A percentile compares a stretch with the other conserved stretches of the same genome.
Evolutionary conservation across 2,888 invertebrate species (phyloP).

Genomic region (Netelia virgata): DNA sequence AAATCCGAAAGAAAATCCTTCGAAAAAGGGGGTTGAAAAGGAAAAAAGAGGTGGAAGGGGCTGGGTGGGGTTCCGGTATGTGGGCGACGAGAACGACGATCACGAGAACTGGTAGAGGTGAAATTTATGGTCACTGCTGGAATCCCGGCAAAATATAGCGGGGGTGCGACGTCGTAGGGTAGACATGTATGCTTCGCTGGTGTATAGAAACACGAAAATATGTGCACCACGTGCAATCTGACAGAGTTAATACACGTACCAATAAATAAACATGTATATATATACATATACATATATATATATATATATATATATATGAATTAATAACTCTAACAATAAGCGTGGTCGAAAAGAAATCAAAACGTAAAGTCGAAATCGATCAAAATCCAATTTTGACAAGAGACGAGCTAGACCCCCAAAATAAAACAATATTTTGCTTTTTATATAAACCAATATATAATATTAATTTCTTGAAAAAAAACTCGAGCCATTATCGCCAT

Average conservation of each 20-base stretch:
- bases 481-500: too few relatives aligned
- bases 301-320: not conserved
- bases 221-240: conserved; percentile 50
- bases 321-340: not conserved
- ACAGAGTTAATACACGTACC: conserved; percentile 24
- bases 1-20: conserved; percentile 71
- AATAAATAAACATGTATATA: conserved; percentile 29
- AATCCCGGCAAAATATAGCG: conserved; percentile 52
- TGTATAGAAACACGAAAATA: conserved; percentile 56
- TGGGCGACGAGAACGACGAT: conserved; percentile 50
- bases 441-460: too few relatives aligned
- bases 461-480: too few relatives aligned
- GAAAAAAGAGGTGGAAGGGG: conserved; percentile 1
- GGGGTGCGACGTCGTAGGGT: conserved; percentile 34
- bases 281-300: not conserved
- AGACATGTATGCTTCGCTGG: conserved; percentile 42
- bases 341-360: not conserved
- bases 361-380: not conserved
- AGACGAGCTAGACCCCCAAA: too few relatives aligned
- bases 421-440: too few relatives aligned
- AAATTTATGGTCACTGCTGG: conserved; percentile 62
- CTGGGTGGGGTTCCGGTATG: conserved; percentile 28
- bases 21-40: conserved; percentile 44
- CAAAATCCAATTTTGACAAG: too few relatives aligned
- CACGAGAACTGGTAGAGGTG: conserved; percentile 41